Conservation (phyloP, 2,113 vertebrate genomes). For the Dinomys branickii region DNA sequence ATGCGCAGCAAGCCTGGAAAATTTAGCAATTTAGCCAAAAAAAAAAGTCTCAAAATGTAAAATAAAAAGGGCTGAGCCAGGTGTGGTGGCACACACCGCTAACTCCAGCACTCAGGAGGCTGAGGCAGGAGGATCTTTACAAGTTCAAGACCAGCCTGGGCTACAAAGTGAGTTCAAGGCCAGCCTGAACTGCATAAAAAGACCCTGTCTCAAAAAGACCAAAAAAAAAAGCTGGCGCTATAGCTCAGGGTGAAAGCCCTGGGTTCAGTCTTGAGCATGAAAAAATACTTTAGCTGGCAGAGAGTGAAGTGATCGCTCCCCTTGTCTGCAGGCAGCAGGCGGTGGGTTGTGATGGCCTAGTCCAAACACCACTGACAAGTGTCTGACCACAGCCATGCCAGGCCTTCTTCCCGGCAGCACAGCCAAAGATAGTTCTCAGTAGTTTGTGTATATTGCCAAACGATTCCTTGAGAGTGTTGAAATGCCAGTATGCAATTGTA, state of each 20-base stretch:
- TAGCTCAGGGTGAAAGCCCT: not conserved
- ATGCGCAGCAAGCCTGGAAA: too few species aligned
- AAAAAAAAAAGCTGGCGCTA: not conserved
- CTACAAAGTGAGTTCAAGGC: too few species aligned
- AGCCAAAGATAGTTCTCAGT: not conserved
- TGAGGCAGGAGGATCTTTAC: too few species aligned
- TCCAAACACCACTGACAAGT: not conserved
- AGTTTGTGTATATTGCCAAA: not conserved
- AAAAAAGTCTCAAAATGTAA: not conserved
- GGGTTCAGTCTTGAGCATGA: not conserved
- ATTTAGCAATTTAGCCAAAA: not conserved
- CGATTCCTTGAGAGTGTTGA: not conserved
- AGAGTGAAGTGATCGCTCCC: not conserved
- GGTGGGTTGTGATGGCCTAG: not conserved
- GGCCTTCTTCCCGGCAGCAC: not conserved
- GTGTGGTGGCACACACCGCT: too few species aligned
- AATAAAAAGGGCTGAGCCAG: too few species aligned
- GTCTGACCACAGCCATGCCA: not conserved
- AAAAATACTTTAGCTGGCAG: not conserved
- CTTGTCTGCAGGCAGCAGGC: not conserved
- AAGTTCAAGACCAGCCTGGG: too few species aligned
- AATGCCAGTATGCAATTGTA: not conserved
- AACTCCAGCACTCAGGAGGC: too few species aligned
- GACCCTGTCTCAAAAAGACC: not conserved
- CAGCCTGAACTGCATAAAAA: not conserved